Conservation (phyloP, 2,888 invertebrate genomes). For the Tetheella fluctuosa region DNA sequence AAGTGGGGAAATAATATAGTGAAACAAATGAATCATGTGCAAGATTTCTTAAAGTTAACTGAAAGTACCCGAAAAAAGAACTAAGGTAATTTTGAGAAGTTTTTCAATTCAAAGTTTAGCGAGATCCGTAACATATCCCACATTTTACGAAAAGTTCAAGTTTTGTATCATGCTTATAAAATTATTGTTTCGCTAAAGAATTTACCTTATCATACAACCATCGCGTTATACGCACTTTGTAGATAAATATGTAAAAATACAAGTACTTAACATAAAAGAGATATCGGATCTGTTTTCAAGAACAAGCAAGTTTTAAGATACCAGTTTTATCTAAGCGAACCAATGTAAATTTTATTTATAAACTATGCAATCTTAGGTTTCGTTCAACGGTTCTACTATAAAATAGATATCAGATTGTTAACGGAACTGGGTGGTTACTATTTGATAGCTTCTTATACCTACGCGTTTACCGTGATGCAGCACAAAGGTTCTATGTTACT, state of each 20-base stretch:
- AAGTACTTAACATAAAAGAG: constrained; percentile 7
- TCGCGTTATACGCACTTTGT: background rate
- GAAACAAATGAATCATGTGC: no score
- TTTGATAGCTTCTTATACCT: constrained; percentile 8
- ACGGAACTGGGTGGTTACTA: constrained; percentile 6
- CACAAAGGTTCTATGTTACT: background rate
- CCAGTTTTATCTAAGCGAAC: constrained; percentile 26
- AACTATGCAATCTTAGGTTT: constrained; percentile 34
- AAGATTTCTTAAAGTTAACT: no score
- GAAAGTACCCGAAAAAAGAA: no score
- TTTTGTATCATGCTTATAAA: background rate
- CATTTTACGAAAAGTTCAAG: background rate
- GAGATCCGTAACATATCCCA: background rate
- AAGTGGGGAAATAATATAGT: no score
- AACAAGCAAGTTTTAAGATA: constrained; percentile 1
- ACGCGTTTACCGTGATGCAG: background rate
- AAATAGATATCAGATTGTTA: constrained; percentile 22
- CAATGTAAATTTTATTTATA: constrained; percentile 39
- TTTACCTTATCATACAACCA: background rate
- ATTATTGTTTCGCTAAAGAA: background rate
- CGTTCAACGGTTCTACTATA: constrained; percentile 36
- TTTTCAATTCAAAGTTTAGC: background rate
- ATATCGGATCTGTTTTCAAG: constrained; percentile 8
- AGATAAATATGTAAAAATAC: constrained; percentile 9
- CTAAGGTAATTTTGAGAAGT: no score